phyloP scores from a whole-genome alignment of 2,888 invertebrate species.

The Synanthedon vespiformis region DNA sequence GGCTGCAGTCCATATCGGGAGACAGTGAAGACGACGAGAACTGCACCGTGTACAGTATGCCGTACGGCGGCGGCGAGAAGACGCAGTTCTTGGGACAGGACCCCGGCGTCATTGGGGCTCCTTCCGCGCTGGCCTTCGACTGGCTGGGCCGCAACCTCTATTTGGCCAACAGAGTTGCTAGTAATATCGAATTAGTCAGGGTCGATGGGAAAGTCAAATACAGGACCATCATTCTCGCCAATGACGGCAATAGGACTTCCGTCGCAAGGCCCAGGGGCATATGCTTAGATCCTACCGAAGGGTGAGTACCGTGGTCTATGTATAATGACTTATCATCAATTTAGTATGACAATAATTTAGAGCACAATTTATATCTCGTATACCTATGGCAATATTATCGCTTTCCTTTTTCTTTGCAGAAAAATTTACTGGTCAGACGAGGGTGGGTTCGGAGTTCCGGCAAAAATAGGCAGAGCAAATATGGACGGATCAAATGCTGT shows the following conservation, averaged over 20 bases:
- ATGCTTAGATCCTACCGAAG: slow-evolving; percentile 92
- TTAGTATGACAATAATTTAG: background rate
- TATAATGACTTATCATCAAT: background rate
- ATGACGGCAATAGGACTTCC: slow-evolving; percentile 87
- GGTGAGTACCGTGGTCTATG: slow-evolving; percentile 59
- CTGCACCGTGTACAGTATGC: slow-evolving; percentile 87
- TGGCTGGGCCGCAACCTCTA: slow-evolving; percentile 97
- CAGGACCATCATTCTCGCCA: slow-evolving; percentile 87
- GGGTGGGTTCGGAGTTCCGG: slow-evolving; percentile 89
- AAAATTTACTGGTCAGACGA: slow-evolving; percentile 97
- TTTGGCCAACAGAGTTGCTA: slow-evolving; percentile 89
- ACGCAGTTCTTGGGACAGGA: slow-evolving; percentile 82
- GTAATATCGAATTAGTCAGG: slow-evolving; percentile 90
- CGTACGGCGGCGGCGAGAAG: slow-evolving; percentile 84
- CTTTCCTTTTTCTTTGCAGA: slow-evolving; percentile 37
- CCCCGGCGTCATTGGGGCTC: slow-evolving; percentile 90
- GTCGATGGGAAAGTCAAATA: slow-evolving; percentile 88
- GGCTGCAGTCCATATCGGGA: slow-evolving; percentile 79
- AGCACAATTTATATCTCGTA: background rate
- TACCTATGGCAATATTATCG: background rate
- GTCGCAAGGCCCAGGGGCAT: slow-evolving; percentile 90
- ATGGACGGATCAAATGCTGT: slow-evolving; percentile 91
- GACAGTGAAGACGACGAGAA: slow-evolving; percentile 83
- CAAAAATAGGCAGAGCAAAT: slow-evolving; percentile 90
- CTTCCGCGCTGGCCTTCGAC: slow-evolving; percentile 93